Evolutionary conservation across 92 coral and sea anemone species (phyloP).

Genomic region (Metridium senile): DNA sequence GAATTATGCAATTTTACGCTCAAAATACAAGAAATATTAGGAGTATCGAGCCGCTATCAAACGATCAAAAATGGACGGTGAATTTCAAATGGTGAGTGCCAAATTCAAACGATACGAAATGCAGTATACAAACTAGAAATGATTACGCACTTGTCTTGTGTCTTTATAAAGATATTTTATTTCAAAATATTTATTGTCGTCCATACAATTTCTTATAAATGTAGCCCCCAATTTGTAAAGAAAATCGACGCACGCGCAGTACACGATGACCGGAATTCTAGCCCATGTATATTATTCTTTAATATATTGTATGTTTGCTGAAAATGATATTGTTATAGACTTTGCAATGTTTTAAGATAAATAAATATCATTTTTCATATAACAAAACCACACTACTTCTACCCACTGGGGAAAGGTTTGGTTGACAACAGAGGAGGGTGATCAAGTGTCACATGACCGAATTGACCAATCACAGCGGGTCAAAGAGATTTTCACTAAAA

Average conservation of each 20-base stretch:
- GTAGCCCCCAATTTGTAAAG: conserved; percentile 15
- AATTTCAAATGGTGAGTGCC: conserved; percentile 26
- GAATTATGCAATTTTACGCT: conserved; percentile 21
- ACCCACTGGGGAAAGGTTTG: too few species aligned
- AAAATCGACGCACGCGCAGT: conserved; percentile 17
- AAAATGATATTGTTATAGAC: too few species aligned
- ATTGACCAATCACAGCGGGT: too few species aligned
- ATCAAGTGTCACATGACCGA: too few species aligned
- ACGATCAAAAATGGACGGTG: conserved; percentile 20
- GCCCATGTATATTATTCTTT: too few species aligned
- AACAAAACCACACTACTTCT: too few species aligned
- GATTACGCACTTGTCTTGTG: conserved; percentile 14
- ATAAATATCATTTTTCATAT: too few species aligned
- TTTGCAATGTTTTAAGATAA: too few species aligned
- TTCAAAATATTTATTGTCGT: not conserved
- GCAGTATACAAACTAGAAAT: conserved; percentile 11
- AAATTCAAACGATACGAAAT: conserved; percentile 17
- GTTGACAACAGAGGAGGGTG: too few species aligned
- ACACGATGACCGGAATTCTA: conserved; percentile 14
- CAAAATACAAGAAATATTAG: conserved; percentile 22
- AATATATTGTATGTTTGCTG: too few species aligned
- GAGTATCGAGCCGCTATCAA: conserved; percentile 10
- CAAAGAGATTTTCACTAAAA: too few species aligned
- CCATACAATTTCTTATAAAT: not conserved
- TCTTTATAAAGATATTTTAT: not conserved